A percentile compares a stretch with the other conserved stretches of the same genome.
Conservation (phyloP, 2,888 invertebrate genomes). For the Minunthozetes semirufus region DNA sequence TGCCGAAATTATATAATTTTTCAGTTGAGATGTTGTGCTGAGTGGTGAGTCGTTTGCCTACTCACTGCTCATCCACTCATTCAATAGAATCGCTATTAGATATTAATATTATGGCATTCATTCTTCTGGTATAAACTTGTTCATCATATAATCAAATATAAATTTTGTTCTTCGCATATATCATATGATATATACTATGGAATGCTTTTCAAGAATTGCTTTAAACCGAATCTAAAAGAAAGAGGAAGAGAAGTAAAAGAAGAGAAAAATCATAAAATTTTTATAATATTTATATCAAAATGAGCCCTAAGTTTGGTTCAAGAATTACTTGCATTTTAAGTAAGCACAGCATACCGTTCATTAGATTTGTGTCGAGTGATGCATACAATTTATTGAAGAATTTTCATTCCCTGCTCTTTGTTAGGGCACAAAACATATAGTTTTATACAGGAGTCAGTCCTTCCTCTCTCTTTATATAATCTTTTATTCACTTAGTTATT, state of each 20-base stretch:
- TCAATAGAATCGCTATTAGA: not conserved
- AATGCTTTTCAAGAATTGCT: constrained; percentile 20
- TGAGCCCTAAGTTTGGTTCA: not conserved
- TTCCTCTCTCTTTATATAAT: not conserved
- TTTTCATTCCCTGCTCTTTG: constrained; percentile 3
- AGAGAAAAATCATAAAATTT: constrained; percentile 1
- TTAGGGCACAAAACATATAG: not conserved
- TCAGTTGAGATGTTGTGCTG: not conserved
- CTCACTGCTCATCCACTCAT: not conserved
- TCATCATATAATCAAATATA: constrained; percentile 25
- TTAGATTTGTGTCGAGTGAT: constrained; percentile 25
- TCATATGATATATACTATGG: constrained; percentile 1
- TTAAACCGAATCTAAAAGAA: constrained; percentile 2
- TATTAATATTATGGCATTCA: constrained; percentile 6
- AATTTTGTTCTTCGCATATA: not conserved
- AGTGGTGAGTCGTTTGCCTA: not conserved
- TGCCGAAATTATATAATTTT: not conserved
- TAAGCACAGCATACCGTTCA: constrained; percentile 17
- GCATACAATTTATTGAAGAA: constrained; percentile 27
- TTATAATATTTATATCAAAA: constrained; percentile 13
- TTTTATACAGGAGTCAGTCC: not conserved
- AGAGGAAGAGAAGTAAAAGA: not conserved
- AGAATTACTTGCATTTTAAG: constrained; percentile 14
- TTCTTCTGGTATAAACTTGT: not conserved
- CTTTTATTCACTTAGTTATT: constrained; percentile 22